phyloP scores from a whole-genome alignment of 1,140 invertebrate genomes.

The Brachionus paranguensis region DNA sequence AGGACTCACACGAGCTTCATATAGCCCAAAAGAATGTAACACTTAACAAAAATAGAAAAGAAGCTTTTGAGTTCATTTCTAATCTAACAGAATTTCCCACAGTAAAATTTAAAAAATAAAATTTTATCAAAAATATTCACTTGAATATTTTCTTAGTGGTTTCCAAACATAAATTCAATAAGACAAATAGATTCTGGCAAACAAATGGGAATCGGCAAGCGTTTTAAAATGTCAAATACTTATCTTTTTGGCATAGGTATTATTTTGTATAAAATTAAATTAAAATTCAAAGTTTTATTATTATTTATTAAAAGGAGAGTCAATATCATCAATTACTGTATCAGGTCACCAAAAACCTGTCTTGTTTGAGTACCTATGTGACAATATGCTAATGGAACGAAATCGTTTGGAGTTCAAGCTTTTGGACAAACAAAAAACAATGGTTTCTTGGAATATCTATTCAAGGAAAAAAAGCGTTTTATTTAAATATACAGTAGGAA shows the following conservation, averaged over 20 bases:
- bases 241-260: constrained; percentile 34
- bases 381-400: constrained; percentile 20
- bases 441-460: constrained; percentile 16
- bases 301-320: neutral
- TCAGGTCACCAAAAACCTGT: neutral
- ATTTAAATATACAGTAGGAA: constrained; percentile 18
- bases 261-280: no score
- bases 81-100: constrained; percentile 10
- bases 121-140: neutral
- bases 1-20: neutral
- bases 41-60: neutral
- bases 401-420: constrained; percentile 1
- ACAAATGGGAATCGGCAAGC: constrained; percentile 4
- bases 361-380: constrained; percentile 33
- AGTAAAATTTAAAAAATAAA: neutral
- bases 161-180: constrained; percentile 35
- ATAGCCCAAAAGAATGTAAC: constrained; percentile 26
- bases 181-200: neutral
- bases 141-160: constrained; percentile 22
- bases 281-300: neutral
- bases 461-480: constrained; percentile 1
- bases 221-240: constrained; percentile 33
- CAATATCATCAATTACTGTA: neutral
- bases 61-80: constrained; percentile 1
- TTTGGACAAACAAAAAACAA: neutral